Evolutionary conservation across 1,140 invertebrate genomes (phyloP).

Genomic region (Ruditapes philippinarum): DNA sequence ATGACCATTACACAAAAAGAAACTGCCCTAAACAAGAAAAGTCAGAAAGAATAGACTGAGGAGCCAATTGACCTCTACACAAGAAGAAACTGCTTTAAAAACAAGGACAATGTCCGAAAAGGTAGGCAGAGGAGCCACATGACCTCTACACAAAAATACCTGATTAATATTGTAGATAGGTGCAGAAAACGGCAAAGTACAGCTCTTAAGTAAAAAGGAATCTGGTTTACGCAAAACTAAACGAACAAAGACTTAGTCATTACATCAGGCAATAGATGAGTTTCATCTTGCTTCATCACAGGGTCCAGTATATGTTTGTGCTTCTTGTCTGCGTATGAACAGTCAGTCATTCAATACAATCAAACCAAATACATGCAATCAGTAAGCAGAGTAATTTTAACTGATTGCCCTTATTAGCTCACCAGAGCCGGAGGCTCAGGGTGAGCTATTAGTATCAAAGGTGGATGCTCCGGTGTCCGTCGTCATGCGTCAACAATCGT

Average conservation of each 20-base stretch:
- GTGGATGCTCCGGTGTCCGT: no score
- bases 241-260: neutral
- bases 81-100: no score
- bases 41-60: no score
- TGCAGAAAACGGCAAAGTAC: neutral
- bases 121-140: no score
- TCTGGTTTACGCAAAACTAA: neutral
- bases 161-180: neutral
- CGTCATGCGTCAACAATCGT: no score
- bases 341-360: no score
- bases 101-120: neutral
- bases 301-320: constrained; percentile 12
- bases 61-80: no score
- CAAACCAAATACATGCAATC: no score
- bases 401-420: constrained; percentile 12
- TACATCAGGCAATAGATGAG: constrained; percentile 20
- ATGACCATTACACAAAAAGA: no score
- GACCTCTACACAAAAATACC: neutral
- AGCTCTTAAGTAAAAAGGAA: neutral
- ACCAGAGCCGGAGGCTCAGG: no score
- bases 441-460: no score
- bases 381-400: neutral
- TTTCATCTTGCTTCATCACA: neutral
- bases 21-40: no score
- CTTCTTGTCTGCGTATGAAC: constrained; percentile 23